Base-by-base conservation (phyloP, 2,888 invertebrate genomes). In the Pyrochroa serraticornis region DNA sequence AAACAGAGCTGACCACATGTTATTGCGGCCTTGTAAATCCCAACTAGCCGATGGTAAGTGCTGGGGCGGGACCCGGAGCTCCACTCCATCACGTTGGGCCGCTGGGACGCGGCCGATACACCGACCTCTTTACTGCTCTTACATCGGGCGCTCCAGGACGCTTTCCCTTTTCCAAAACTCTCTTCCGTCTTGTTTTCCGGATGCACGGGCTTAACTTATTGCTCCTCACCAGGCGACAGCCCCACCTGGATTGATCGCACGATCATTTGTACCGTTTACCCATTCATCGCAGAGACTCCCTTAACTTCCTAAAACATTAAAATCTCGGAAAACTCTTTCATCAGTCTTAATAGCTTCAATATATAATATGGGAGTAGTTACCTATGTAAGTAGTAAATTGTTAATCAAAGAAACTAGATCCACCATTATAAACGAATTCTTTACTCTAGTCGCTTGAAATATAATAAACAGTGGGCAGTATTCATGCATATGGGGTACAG, bases 1-100 rank as follows among this genome's bases (percentile, higher is more conserved):
- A 73, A 71, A 72, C 71, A 71, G 63, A 55, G 65, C 67, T 71
- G 71, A 70, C 72, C 71, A 68, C 69, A 67, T 67, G 71, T 71
- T 71, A 71, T 71, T 71, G 65, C 63, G 67, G 69, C 64, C 66
- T 65, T 70, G 71, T 75, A 75, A 75, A 75, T 75, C 74, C 71
- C 69, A 71, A 73, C 72, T 71, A 73, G 68, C 68, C 71, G 68
- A 69, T 72, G 70, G 70, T 71, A 72, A 71, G 70, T 70, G 71
- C 64, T 69, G 64, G 67, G 70, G 69, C 63, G 68, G 62, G 55
- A 68, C 74, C 72, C 74, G 65, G 61, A 71, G 72, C 72, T 68
- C 69, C 71, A 73, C 74, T 76, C 72, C 68, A 75, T 76, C 76
- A 75, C 70, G 52, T 62, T 47, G 64, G 65, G 64, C 71, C 72